phyloP scores from a whole-genome alignment of 2,113 vertebrate genomes.

The Elachura formosa region DNA sequence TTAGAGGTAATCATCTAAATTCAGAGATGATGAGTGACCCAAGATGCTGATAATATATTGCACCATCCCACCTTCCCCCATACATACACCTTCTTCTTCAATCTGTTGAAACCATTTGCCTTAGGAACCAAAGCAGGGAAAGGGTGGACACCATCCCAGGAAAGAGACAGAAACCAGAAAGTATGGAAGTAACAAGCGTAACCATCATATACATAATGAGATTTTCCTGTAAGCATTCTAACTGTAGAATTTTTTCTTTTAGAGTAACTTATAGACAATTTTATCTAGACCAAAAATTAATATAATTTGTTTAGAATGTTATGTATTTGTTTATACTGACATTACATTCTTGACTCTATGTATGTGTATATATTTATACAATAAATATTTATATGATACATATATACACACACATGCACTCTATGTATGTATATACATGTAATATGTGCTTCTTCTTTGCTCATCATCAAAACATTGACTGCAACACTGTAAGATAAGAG shows the following conservation, averaged over 20 bases:
- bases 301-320: not conserved
- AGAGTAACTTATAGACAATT: not conserved
- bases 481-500: not conserved
- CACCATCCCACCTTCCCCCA: accelerated
- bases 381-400: not conserved
- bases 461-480: not conserved
- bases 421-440: too few species aligned
- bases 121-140: not conserved
- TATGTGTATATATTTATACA: not conserved
- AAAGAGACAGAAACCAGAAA: not conserved
- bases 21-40: not conserved
- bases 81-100: not conserved
- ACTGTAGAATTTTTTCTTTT: not conserved
- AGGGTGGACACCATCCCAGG: not conserved
- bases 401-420: too few species aligned
- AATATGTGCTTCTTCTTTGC: not conserved
- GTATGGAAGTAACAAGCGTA: not conserved
- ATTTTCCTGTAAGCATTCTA: not conserved
- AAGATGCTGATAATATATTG: not conserved
- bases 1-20: not conserved
- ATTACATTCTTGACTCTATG: not conserved
- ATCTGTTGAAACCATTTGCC: not conserved
- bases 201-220: not conserved
- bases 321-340: not conserved
- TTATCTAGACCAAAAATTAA: not conserved